Conservation (phyloP, 2,113 vertebrate genomes). For the Archilochus colubris region DNA sequence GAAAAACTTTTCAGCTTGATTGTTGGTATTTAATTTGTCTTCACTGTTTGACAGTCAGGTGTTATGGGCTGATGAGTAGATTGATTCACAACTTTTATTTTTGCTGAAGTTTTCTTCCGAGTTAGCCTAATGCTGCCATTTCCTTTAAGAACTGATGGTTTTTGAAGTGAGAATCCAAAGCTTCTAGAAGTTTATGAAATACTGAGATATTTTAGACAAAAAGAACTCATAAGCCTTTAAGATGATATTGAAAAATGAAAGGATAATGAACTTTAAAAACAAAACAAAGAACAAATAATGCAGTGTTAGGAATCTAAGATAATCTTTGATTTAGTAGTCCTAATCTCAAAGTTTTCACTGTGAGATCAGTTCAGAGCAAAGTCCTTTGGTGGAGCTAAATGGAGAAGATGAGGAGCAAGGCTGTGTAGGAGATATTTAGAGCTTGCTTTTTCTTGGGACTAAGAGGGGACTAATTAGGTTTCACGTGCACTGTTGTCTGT, state of each 20-base stretch:
- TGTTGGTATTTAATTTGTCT: neutral
- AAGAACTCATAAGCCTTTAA: rapidly evolving
- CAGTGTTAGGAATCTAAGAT: neutral
- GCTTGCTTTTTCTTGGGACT: neutral
- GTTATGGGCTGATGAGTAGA: neutral
- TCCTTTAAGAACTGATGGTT: neutral
- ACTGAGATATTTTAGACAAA: neutral
- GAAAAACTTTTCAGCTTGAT: neutral
- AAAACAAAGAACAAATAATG: neutral
- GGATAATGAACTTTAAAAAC: neutral
- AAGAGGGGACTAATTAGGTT: neutral
- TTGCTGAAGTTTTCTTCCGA: neutral
- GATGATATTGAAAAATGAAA: neutral
- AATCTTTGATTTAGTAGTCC: neutral
- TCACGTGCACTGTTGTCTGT: neutral
- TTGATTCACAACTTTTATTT: neutral
- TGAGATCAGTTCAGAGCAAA: neutral
- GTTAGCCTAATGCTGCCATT: neutral
- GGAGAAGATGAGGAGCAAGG: neutral
- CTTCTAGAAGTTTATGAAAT: neutral
- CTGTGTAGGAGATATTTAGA: neutral
- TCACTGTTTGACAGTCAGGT: neutral
- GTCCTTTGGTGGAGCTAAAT: neutral
- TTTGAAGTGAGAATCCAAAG: neutral
- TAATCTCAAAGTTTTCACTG: neutral